Conservation (phyloP, 2,113 vertebrate genomes). For the Balaeniceps rex region DNA sequence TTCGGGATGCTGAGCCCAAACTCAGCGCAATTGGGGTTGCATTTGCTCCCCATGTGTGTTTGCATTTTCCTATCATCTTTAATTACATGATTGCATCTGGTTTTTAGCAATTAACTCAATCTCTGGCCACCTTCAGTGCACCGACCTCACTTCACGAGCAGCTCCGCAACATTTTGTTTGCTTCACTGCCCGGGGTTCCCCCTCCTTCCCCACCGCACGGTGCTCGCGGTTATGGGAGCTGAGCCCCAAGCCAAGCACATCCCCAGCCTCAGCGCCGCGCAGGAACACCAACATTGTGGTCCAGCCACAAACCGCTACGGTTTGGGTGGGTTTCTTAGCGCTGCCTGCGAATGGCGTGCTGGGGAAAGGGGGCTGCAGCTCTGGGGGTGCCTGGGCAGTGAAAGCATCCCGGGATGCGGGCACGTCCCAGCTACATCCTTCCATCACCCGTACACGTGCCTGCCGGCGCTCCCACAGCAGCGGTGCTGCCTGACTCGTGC, state of each 20-base stretch:
- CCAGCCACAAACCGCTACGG: neutral
- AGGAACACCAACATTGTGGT: neutral
- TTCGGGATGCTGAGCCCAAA: neutral
- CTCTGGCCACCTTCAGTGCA: neutral
- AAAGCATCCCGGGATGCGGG: neutral
- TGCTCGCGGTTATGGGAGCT: neutral
- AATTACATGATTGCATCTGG: neutral
- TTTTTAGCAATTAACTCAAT: neutral
- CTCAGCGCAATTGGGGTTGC: neutral
- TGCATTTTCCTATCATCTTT: neutral
- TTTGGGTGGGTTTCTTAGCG: neutral
- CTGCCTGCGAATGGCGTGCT: neutral
- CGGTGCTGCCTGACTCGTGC: neutral
- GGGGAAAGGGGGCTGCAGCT: neutral
- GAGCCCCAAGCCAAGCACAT: neutral
- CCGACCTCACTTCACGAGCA: neutral
- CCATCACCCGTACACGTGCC: no score
- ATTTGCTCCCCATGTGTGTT: no score
- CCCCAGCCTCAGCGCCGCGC: neutral
- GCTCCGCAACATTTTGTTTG: neutral
- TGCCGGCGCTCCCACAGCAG: rapidly evolving
- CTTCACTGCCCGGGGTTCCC: neutral
- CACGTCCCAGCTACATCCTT: neutral
- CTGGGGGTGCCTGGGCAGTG: no score
- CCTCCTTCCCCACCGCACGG: neutral